Percentiles rank a stretch among this genome's conserved stretches.
Evolutionary conservation across 2,113 vertebrate genomes (phyloP).

Genomic region (Hirundichthys speculiger): DNA sequence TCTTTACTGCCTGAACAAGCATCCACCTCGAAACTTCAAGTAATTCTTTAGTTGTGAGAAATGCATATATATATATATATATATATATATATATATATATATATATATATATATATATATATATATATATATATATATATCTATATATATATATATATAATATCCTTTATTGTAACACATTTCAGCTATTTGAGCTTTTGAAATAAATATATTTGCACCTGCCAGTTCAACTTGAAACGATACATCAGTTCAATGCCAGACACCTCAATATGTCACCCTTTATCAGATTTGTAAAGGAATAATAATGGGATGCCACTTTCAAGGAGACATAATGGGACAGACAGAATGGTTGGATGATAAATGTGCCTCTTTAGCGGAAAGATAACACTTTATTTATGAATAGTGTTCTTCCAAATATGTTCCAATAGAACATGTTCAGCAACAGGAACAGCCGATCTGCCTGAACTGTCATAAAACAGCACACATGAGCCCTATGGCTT

Average conservation of each 20-base stretch:
- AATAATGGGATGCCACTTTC: constrained; percentile 63
- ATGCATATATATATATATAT: too few relatives aligned
- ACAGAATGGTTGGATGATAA: constrained; percentile 52
- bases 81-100: too few relatives aligned
- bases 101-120: too few relatives aligned
- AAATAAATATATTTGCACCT: constrained; percentile 20
- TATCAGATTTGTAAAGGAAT: constrained; percentile 69
- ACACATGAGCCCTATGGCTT: constrained; percentile 60
- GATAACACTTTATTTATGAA: constrained; percentile 62
- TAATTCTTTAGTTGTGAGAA: background rate
- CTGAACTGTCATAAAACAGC: constrained; percentile 51
- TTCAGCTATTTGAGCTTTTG: constrained; percentile 28
- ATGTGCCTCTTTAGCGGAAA: constrained; percentile 39
- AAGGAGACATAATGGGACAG: constrained; percentile 62
- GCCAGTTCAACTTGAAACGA: constrained; percentile 42
- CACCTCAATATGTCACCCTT: constrained; percentile 55
- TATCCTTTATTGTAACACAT: background rate
- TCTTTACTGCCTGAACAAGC: constrained; percentile 7
- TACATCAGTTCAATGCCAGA: constrained; percentile 61
- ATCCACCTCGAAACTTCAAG: background rate
- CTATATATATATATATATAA: too few relatives aligned
- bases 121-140: too few relatives aligned
- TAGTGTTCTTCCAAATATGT: constrained; percentile 31
- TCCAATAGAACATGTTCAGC: constrained; percentile 46
- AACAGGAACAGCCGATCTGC: constrained; percentile 42